These are phyloP conservation scores for Erebia epiphron DNA, from an alignment of 2,888 invertebrate species.

Conservation along the genomic window DNA sequence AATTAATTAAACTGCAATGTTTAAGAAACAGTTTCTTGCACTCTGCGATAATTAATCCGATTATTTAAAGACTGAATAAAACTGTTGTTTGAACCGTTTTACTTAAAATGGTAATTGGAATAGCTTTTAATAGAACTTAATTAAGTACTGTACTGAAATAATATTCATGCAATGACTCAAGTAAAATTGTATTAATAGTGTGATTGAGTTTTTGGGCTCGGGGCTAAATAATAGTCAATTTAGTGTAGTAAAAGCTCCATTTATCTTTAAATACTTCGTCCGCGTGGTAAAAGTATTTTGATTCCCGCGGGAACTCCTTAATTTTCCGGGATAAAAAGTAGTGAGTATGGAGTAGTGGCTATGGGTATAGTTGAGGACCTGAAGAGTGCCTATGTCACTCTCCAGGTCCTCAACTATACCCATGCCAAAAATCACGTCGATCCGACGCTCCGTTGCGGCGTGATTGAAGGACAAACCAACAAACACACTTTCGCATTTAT, in stretches of 20 bases:
- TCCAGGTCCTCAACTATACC: no score
- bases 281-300: no score
- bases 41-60: conserved; percentile 21
- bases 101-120: conserved; percentile 13
- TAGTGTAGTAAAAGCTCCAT: not conserved
- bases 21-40: conserved; percentile 34
- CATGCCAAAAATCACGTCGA: no score
- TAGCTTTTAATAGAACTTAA: not conserved
- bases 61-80: conserved; percentile 18
- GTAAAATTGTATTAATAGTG: not conserved
- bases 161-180: not conserved
- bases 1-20: conserved; percentile 35
- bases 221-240: not conserved
- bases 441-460: no score
- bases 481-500: no score
- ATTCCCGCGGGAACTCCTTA: no score
- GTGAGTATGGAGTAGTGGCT: no score
- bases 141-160: conserved; percentile 1
- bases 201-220: not conserved
- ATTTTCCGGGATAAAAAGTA: no score
- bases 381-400: no score
- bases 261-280: not conserved
- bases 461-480: no score
- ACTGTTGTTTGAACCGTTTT: conserved; percentile 18
- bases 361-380: no score